Evolutionary conservation across 2,797 vertebrate species (phyloP), one percentile per base, ranked within the genome.

Genomic region (Xyrichtys novacula): DNA sequence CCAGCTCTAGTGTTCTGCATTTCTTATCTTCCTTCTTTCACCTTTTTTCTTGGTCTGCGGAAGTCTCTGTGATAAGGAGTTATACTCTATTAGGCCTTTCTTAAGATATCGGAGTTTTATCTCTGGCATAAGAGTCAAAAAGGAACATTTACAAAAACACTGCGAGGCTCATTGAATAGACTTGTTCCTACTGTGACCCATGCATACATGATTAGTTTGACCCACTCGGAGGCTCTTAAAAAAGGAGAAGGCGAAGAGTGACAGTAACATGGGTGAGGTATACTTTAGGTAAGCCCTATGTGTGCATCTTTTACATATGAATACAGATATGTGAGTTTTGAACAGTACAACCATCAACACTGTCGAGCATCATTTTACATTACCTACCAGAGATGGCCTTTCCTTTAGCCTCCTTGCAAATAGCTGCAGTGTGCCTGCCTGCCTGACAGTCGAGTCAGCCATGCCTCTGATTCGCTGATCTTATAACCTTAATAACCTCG

Each of bases 131-230:
- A 3, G 12, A 32, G 46, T 17, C 28, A 29, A 31, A 40, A 39
- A 5, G 46, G 39, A 29, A 55, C 12, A 58, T 53, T 49, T 47
- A 50, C 11, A 25, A n/a, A 23, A 61, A 44, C 29, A 34, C 4
- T 47, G 15, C 22, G 1, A 49, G 38, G 42, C 15, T 31, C 17
- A 22, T 22, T 44, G 54, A 22, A 39, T 40, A 49, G 34, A 43
- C 42, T 1, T 17, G 10, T 10, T 28, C 34, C 31, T 42, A 20
- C 25, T 58, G 31, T 63, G 26, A 52, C 32, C 36, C 5, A 2
- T 54, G 49, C 36, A 65, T 42, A 34, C 20, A 49, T 55, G 17
- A 31, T 50, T 31, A 32, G 25, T 49, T 48, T 12, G 39, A 78
- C 8, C 20, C 25, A 14, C 26, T 11, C 25, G 20, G 29, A 38